Conservation (phyloP, 2,888 invertebrate species). For the Ectemnius lituratus region DNA sequence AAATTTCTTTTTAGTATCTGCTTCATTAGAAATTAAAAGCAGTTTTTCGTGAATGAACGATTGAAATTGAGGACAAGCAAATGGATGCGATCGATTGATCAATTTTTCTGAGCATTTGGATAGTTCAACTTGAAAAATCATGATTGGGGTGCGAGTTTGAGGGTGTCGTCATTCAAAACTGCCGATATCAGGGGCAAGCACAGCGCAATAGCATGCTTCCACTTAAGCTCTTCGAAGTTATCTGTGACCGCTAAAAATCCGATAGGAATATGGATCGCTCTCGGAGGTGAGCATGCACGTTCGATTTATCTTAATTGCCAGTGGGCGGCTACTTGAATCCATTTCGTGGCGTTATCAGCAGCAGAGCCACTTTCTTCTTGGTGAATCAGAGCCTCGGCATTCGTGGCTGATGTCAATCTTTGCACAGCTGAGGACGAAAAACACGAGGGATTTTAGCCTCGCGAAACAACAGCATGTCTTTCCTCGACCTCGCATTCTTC, state of each 20-base stretch:
- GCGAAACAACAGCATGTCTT: conserved; percentile 17
- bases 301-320: conserved; percentile 42
- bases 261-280: conserved; percentile 5
- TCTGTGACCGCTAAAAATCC: neutral
- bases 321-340: conserved; percentile 36
- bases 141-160: too few relatives aligned
- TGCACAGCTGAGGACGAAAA: conserved; percentile 57
- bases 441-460: neutral
- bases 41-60: too few relatives aligned
- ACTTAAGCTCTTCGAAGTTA: too few relatives aligned
- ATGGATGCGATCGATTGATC: too few relatives aligned
- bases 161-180: too few relatives aligned
- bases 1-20: too few relatives aligned
- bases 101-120: too few relatives aligned
- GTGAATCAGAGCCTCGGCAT: conserved; percentile 60
- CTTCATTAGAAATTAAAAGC: too few relatives aligned
- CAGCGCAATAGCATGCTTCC: too few relatives aligned
- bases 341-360: conserved; percentile 39
- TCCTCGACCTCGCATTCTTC: conserved; percentile 46
- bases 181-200: too few relatives aligned
- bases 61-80: too few relatives aligned
- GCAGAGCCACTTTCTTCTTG: conserved; percentile 50
- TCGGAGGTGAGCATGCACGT: neutral
- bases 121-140: too few relatives aligned
- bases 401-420: conserved; percentile 64